Evolutionary conservation across 2,888 invertebrate genomes (phyloP), one percentile per base, ranked within the genome.

Genomic region (Euspilapteryx auroguttella): DNA sequence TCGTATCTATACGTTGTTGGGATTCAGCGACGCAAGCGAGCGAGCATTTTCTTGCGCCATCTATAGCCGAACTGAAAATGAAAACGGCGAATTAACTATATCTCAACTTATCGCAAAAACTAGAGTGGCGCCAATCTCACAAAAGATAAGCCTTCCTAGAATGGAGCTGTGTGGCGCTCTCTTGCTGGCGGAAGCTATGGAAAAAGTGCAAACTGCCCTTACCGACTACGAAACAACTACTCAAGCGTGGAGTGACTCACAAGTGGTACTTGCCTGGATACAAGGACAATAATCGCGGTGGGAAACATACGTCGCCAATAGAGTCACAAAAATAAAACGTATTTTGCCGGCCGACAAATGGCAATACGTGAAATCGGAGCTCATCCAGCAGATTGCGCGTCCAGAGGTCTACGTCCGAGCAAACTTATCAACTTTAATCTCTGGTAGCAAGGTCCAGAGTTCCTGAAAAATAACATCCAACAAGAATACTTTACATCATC

Each of bases 121-220:
- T n/a, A n/a, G 24, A 13, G 24, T 24, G 9, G 13, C 24, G 24
- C 24, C 24, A 14, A 8, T 24, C 9, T n/a, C 8, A 9, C 13
- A 24, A 10, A 24, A 24, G 14, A 24, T 10, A 7, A 24, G n/a
- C n/a, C 24, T 24, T 7, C 24, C 24, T n/a, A 24, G 24, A 14
- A 3, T 24, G 9, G 24, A 24, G 14, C 24, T 24, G n/a, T 14
- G 14, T 24, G 24, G 24, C 14, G 24, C 24, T 14, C 24, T 13
- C 8, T 14, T 24, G 13, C 13, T 24, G 13, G 10, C 24, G 13
- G 10, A 24, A 13, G n/a, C 14, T 2, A 24, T 24, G 14, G 13
- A 24, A 14, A 24, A 24, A 10, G 24, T 14, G 9, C 7, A 24
- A 14, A 14, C 13, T 10, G 14, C 24, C 8, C 24, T 24, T 7